phyloP scores from a whole-genome alignment of 2,797 vertebrate genomes.

The Syndactyla subalaris region DNA sequence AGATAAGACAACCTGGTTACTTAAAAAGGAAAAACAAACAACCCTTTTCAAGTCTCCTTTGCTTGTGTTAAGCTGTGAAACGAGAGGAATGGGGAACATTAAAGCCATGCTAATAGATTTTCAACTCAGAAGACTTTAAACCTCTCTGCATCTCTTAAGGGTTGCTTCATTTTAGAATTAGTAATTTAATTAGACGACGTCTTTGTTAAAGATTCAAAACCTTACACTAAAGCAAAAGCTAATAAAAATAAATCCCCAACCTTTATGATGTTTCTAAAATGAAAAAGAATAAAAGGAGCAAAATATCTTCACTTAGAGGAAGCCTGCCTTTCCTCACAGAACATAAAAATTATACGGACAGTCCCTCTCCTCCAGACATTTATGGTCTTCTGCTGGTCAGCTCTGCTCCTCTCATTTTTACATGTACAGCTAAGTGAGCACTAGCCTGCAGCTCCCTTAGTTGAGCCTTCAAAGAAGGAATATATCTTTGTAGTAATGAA shows the following conservation, averaged over 20 bases:
- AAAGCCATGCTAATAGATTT: not conserved
- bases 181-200: slow-evolving; percentile 29
- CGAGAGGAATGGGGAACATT: not conserved
- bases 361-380: not conserved
- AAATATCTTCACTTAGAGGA: not conserved
- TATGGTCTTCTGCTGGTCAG: not conserved
- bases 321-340: not conserved
- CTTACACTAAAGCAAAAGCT: not conserved
- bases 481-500: not conserved
- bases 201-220: slow-evolving; percentile 14
- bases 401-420: not conserved
- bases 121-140: slow-evolving; percentile 3
- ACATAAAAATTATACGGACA: not conserved
- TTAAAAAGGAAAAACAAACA: not conserved
- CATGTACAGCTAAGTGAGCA: not conserved
- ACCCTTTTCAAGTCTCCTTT: not conserved
- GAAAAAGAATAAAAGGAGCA: not conserved
- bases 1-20: not conserved
- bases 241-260: not conserved
- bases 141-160: not conserved
- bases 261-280: not conserved
- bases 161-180: slow-evolving; percentile 26
- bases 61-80: not conserved
- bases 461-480: not conserved
- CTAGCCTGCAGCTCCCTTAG: not conserved